phyloP scores from a whole-genome alignment of 2,797 vertebrate species.

The Naso thynnoides region DNA sequence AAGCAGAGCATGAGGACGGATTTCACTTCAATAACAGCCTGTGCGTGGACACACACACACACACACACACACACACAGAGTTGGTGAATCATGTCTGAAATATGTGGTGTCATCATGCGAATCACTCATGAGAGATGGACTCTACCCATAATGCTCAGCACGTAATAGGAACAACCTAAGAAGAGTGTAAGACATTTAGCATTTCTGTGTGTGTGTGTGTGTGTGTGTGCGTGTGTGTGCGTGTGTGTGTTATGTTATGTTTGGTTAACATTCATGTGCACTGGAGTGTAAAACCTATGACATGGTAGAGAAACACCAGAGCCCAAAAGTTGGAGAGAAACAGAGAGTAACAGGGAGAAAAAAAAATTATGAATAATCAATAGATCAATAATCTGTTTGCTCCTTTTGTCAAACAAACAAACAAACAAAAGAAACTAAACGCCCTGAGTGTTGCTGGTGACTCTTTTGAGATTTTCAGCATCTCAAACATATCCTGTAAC shows the following conservation, averaged over 20 bases:
- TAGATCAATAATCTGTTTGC: too few species aligned
- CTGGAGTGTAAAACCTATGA: conserved; percentile 29
- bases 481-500: too few species aligned
- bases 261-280: conserved; percentile 23
- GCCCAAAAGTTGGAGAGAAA: not conserved
- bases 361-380: too few species aligned
- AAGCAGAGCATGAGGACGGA: conserved; percentile 23
- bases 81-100: conserved; percentile 57
- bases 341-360: not conserved
- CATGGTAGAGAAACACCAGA: conserved; percentile 13
- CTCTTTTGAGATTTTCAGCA: too few species aligned
- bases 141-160: conserved; percentile 29
- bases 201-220: too few species aligned
- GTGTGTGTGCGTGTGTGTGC: conserved; percentile 2
- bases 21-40: conserved; percentile 10
- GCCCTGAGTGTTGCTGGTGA: too few species aligned
- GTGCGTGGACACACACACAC: not conserved
- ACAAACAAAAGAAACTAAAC: too few species aligned
- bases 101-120: conserved; percentile 42
- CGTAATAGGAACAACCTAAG: conserved; percentile 10
- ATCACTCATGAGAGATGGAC: conserved; percentile 27
- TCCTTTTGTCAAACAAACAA: too few species aligned
- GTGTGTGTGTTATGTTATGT: conserved; percentile 6
- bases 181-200: conserved; percentile 37
- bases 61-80: conserved; percentile 12